Percentiles rank a stretch among this genome's conserved stretches.
Evolutionary conservation across 2,113 vertebrate genomes (phyloP).

Genomic region (Poeciliopsis retropinna): DNA sequence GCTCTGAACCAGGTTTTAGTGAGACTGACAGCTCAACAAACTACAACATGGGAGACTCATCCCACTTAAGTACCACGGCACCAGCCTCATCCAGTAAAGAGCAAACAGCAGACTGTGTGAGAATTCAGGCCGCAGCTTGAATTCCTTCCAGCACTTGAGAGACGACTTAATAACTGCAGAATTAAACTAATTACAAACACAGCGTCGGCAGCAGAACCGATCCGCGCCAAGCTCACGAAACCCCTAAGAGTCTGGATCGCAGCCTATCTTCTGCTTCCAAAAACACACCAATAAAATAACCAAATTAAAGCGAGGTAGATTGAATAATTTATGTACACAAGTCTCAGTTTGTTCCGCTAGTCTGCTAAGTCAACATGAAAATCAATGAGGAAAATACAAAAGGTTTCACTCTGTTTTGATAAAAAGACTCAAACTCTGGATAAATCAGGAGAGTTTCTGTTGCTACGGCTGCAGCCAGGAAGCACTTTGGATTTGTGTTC

Average conservation of each 20-base stretch:
- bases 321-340: constrained; percentile 42
- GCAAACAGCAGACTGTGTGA: constrained; percentile 43
- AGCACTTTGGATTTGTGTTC: constrained; percentile 42
- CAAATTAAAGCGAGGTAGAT: constrained; percentile 29
- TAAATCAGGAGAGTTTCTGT: constrained; percentile 22
- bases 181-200: constrained; percentile 70
- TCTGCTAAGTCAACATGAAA: constrained; percentile 11
- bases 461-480: constrained; percentile 47
- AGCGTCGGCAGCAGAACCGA: constrained; percentile 30
- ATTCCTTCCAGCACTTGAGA: constrained; percentile 56
- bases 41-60: constrained; percentile 53
- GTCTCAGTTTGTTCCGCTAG: constrained; percentile 10
- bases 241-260: constrained; percentile 45
- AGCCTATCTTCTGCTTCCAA: constrained; percentile 47
- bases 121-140: constrained; percentile 45
- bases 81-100: constrained; percentile 57
- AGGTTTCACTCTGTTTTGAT: neutral
- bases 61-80: constrained; percentile 50
- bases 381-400: neutral
- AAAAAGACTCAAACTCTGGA: neutral
- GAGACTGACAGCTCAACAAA: constrained; percentile 40
- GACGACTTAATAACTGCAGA: constrained; percentile 61
- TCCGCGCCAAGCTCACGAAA: constrained; percentile 33
- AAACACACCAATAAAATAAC: constrained; percentile 42
- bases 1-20: neutral